Conservation (phyloP, 2,888 invertebrate species). For the Melanargia galathea region DNA sequence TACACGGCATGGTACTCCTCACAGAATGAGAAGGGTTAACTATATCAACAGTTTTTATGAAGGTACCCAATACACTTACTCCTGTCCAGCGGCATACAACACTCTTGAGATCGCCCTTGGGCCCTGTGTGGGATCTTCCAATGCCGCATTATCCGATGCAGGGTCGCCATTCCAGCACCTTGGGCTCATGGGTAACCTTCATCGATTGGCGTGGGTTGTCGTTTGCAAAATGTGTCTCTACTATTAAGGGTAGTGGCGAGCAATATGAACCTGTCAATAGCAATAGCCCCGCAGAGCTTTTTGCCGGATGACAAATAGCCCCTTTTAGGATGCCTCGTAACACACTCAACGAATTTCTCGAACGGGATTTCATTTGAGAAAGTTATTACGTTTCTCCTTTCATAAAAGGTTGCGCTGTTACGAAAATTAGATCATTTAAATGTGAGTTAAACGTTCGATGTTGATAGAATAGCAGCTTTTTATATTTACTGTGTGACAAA, state of each 20-base stretch:
- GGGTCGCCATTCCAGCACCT: background rate
- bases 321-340: slow-evolving; percentile 48
- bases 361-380: slow-evolving; percentile 34
- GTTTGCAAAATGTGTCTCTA: background rate
- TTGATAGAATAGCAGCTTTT: too few relatives aligned
- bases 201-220: background rate
- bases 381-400: slow-evolving; percentile 26
- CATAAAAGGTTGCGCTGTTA: slow-evolving; percentile 11
- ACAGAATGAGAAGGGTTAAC: too few relatives aligned
- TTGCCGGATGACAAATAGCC: slow-evolving; percentile 54
- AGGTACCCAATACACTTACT: too few relatives aligned
- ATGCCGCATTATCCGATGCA: background rate
- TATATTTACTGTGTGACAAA: too few relatives aligned
- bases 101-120: too few relatives aligned
- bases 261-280: slow-evolving; percentile 47
- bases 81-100: too few relatives aligned
- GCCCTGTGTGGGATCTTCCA: background rate
- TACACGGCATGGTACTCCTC: too few relatives aligned
- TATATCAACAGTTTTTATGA: too few relatives aligned
- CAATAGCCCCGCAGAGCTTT: slow-evolving; percentile 50
- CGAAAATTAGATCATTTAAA: background rate
- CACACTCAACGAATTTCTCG: slow-evolving; percentile 42
- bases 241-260: slow-evolving; percentile 30
- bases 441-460: background rate
- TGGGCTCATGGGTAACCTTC: background rate